phyloP scores from a whole-genome alignment of 2,113 vertebrate genomes.

The Barnardius zonarius region DNA sequence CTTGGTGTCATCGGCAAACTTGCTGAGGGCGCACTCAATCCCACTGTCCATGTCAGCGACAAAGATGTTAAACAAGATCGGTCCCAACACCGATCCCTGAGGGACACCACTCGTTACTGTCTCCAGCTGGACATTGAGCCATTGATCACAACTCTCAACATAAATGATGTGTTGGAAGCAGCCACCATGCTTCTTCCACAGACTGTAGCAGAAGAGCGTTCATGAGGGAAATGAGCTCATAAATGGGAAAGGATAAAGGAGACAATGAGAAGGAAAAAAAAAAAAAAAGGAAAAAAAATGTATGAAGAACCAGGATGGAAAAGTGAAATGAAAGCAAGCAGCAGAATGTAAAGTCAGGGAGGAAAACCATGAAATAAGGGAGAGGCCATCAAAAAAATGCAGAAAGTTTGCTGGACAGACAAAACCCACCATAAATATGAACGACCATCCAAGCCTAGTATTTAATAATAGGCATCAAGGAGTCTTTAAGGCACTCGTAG shows the following conservation, averaged over 20 bases:
- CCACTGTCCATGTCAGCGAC: too few species aligned
- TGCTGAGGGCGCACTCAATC: too few species aligned
- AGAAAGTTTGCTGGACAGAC: background rate
- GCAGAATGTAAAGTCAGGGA: background rate
- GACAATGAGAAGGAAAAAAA: background rate
- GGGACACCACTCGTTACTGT: too few species aligned
- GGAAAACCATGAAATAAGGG: background rate
- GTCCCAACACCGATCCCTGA: too few species aligned
- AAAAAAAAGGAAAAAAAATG: background rate
- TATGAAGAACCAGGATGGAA: background rate
- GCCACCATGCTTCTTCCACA: background rate
- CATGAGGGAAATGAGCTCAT: background rate
- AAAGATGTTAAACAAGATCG: too few species aligned
- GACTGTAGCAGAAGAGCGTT: background rate
- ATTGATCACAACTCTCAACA: background rate
- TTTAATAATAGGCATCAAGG: background rate
- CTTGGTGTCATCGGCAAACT: too few species aligned
- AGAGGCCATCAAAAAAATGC: background rate
- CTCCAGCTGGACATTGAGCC: too few species aligned
- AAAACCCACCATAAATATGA: background rate
- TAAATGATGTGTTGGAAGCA: background rate
- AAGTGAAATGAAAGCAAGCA: background rate
- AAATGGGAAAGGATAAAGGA: background rate
- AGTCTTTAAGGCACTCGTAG: background rate
- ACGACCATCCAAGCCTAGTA: accelerated